Evolutionary conservation across 1,140 invertebrate species (phyloP).

Genomic region (Tetragnatha versicolor): DNA sequence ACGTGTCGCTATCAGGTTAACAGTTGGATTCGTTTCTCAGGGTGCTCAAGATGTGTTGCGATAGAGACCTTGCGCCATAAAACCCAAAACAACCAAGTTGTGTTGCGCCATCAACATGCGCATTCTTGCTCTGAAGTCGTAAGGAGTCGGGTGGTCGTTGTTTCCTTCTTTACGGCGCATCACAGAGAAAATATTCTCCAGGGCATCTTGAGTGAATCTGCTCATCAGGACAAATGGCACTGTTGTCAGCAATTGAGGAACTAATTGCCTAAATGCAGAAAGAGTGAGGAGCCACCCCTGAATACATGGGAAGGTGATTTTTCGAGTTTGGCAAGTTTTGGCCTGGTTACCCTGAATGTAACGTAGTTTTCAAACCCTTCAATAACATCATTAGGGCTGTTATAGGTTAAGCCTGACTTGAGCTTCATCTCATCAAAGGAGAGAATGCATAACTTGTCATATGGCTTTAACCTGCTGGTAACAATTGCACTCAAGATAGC

Average conservation of each 20-base stretch:
- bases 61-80: no score
- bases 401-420: neutral
- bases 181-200: neutral
- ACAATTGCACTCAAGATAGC: neutral
- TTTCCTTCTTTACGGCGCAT: neutral
- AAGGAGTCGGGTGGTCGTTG: neutral
- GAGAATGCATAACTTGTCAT: neutral
- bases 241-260: neutral
- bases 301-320: neutral
- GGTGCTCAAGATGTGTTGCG: no score
- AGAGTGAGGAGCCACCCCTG: neutral
- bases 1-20: neutral
- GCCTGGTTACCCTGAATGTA: neutral
- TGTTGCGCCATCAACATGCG: no score
- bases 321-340: neutral
- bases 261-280: neutral
- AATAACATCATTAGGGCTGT: neutral
- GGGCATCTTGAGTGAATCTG: no score
- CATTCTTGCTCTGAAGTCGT: no score
- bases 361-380: neutral
- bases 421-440: neutral
- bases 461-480: neutral
- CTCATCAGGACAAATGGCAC: no score
- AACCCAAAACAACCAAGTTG: no score
- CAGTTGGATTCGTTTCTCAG: neutral